Conservation (phyloP, 2,888 invertebrate species). For the Meiosimyza decipiens region DNA sequence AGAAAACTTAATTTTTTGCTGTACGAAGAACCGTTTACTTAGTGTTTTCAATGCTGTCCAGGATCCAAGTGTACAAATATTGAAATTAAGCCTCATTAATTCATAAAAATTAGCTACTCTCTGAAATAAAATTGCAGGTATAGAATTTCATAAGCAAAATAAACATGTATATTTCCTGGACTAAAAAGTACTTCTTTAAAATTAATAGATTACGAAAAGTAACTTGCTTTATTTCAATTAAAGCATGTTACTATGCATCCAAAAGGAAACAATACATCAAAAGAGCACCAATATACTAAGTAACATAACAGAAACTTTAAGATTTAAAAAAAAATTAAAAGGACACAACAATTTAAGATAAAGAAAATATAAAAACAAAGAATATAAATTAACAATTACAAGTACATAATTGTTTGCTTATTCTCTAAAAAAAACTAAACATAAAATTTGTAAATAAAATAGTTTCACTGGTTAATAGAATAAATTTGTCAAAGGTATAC, state of each 20-base stretch:
- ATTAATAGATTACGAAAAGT: constrained; percentile 5
- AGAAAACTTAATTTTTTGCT: too few relatives aligned
- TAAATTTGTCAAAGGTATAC: neutral
- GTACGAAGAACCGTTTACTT: too few relatives aligned
- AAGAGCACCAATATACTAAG: constrained; percentile 29
- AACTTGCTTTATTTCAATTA: neutral
- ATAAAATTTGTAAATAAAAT: constrained; percentile 32
- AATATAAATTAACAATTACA: constrained; percentile 19
- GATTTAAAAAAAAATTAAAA: neutral
- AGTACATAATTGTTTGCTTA: neutral
- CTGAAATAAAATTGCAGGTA: too few relatives aligned
- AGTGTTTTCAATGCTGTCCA: too few relatives aligned
- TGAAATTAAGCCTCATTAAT: too few relatives aligned
- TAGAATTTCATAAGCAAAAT: too few relatives aligned
- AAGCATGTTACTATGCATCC: neutral
- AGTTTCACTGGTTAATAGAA: constrained; percentile 31
- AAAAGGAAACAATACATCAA: neutral
- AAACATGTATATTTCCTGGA: too few relatives aligned
- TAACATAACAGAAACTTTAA: constrained; percentile 17
- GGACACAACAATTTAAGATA: neutral
- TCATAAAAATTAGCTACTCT: too few relatives aligned
- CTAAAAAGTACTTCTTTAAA: neutral
- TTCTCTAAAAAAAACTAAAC: neutral
- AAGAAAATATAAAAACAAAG: neutral
- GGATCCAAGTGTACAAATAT: too few relatives aligned